These are phyloP conservation scores for Gymnogyps californianus DNA, from an alignment of 2,113 vertebrate species.

Conservation along the genomic window DNA sequence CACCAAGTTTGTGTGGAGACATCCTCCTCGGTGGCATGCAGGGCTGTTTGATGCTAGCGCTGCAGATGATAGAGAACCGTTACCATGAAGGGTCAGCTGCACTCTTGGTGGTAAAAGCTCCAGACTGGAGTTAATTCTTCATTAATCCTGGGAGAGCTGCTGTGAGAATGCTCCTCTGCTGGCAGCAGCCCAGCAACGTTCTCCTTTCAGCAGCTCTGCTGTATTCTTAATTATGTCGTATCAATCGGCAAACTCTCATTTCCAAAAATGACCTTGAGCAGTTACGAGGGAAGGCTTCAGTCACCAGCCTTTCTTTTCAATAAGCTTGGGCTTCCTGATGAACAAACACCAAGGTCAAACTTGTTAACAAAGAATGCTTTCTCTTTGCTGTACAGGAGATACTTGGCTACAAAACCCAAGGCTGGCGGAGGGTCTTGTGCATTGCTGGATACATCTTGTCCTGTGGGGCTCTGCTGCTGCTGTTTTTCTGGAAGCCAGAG, in stretches of 20 bases:
- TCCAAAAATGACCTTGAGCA: background rate
- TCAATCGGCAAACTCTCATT: background rate
- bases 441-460: conserved; percentile 72
- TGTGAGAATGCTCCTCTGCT: background rate
- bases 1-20: background rate
- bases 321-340: background rate
- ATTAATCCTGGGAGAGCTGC: background rate
- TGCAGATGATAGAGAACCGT: background rate
- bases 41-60: too few species aligned
- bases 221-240: background rate
- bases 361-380: background rate
- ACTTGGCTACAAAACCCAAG: conserved; percentile 73
- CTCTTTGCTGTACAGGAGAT: conserved; percentile 67
- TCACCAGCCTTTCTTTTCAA: background rate
- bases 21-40: too few species aligned
- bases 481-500: conserved; percentile 78
- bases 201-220: background rate
- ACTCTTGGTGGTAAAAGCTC: background rate
- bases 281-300: background rate
- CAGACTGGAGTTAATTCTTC: background rate
- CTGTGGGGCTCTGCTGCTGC: conserved; percentile 71
- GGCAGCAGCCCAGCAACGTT: background rate
- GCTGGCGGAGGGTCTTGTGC: conserved; percentile 59
- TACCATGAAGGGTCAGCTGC: background rate
- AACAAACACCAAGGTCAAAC: background rate